These are phyloP conservation scores for Rosalia funebris DNA, from an alignment of 2,888 invertebrate genomes.

Conservation along the genomic window DNA sequence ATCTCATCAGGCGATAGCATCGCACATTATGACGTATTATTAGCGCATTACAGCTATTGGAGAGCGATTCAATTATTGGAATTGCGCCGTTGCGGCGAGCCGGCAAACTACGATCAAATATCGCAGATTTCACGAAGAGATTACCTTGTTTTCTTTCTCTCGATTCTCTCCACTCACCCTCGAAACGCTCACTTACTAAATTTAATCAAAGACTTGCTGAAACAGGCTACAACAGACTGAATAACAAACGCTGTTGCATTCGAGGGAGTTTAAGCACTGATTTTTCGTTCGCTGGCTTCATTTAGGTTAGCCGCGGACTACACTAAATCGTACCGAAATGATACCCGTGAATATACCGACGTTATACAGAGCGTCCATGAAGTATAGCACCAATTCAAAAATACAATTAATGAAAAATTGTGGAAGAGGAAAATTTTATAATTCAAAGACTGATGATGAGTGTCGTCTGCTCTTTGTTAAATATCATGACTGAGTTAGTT, in stretches of 20 bases:
- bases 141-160: conserved; percentile 49
- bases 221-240: conserved; percentile 37
- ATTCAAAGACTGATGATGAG: no score
- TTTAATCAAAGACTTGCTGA: conserved; percentile 44
- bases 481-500: no score
- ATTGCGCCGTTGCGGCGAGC: conserved; percentile 63
- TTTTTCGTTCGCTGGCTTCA: conserved; percentile 11
- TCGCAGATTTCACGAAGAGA: conserved; percentile 51
- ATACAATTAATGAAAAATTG: no score
- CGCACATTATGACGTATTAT: conserved; percentile 67
- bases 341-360: no score
- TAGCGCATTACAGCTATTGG: conserved; percentile 67
- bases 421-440: no score
- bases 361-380: no score
- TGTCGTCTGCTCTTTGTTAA: no score
- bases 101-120: conserved; percentile 61
- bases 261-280: conserved; percentile 11
- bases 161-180: conserved; percentile 34
- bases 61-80: conserved; percentile 67
- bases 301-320: neutral
- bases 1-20: conserved; percentile 65
- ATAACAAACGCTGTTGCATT: conserved; percentile 36
- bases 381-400: no score
- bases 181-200: conserved; percentile 40
- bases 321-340: neutral